phyloP scores from a whole-genome alignment of 1,140 invertebrate species.

The Cotesia chilonis region DNA sequence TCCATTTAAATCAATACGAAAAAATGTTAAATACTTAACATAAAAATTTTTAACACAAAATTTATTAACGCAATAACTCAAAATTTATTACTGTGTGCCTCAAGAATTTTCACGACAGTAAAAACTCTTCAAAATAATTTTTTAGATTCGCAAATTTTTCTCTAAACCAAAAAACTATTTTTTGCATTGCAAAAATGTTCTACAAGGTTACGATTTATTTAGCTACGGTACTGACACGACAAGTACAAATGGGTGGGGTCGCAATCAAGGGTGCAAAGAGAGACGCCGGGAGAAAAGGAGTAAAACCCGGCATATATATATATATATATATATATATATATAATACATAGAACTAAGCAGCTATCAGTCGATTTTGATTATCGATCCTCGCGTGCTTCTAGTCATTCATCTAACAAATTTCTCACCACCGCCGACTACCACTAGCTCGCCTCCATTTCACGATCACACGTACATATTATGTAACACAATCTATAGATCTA shows the following conservation, averaged over 20 bases:
- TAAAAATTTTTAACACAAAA: too few species aligned
- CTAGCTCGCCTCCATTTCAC: conserved; percentile 25
- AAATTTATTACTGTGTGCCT: too few species aligned
- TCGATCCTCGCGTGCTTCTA: conserved; percentile 58
- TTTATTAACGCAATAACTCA: too few species aligned
- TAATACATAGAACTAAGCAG: too few species aligned
- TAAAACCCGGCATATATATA: not conserved
- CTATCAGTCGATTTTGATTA: conserved; percentile 56
- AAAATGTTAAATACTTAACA: too few species aligned
- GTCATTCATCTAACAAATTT: conserved; percentile 50
- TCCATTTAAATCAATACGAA: too few species aligned
- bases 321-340: conserved; percentile 1
- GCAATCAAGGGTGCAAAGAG: conserved; percentile 34
- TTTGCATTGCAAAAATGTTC: too few species aligned
- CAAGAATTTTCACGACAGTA: too few species aligned
- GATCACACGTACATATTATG: not conserved
- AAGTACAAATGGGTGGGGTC: conserved; percentile 26
- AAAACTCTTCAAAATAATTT: too few species aligned
- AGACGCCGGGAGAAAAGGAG: conserved; percentile 20
- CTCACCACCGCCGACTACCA: conserved; percentile 20
- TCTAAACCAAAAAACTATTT: too few species aligned
- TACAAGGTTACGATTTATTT: not conserved
- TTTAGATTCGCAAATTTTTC: too few species aligned
- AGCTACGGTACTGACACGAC: conserved; percentile 52
- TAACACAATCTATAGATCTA: not conserved